phyloP scores from a whole-genome alignment of 2,797 vertebrate genomes.

The Alosa sapidissima region DNA sequence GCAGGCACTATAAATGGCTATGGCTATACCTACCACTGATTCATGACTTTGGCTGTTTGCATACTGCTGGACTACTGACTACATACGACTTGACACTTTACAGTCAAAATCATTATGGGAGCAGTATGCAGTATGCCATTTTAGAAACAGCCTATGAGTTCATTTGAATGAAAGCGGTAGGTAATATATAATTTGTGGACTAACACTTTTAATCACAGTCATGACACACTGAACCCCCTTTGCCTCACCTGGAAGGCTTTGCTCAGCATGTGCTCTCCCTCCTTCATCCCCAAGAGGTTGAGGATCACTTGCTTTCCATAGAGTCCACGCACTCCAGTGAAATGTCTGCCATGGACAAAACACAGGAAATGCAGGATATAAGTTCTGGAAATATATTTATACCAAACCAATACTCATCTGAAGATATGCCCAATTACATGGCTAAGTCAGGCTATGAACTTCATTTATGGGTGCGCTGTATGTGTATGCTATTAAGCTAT shows the following conservation, averaged over 20 bases:
- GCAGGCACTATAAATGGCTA: neutral
- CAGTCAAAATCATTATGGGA: too few relatives aligned
- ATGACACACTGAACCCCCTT: neutral
- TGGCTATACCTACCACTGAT: neutral
- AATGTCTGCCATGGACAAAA: constrained; percentile 80
- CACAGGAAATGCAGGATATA: constrained; percentile 30
- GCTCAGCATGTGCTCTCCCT: constrained; percentile 98
- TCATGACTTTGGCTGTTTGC: neutral
- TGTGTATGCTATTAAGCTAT: too few relatives aligned
- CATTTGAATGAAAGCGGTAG: neutral
- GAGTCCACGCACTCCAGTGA: constrained; percentile 86
- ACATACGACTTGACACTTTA: too few relatives aligned
- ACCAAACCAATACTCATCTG: neutral
- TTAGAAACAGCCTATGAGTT: too few relatives aligned
- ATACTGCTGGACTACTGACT: too few relatives aligned
- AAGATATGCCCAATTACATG: neutral
- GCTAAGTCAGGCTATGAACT: neutral
- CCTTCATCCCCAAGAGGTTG: constrained; percentile 95
- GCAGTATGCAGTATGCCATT: too few relatives aligned
- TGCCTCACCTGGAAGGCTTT: constrained; percentile 93
- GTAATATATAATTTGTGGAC: too few relatives aligned
- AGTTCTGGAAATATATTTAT: neutral
- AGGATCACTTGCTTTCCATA: constrained; percentile 96
- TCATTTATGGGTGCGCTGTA: neutral
- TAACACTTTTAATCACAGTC: neutral